phyloP scores from a whole-genome alignment of 2,113 vertebrate genomes.

The Phalacrocorax brasilianus region DNA sequence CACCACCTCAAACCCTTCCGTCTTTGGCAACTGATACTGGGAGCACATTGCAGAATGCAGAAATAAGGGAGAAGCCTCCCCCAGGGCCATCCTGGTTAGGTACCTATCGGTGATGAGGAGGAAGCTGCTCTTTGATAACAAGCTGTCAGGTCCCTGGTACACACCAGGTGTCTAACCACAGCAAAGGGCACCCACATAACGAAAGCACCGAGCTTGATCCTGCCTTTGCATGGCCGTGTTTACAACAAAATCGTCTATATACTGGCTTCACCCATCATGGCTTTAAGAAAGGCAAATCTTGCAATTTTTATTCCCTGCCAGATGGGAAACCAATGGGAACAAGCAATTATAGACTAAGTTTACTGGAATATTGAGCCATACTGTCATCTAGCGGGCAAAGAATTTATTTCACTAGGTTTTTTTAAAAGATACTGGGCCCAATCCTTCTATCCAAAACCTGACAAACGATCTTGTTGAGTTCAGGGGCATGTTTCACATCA shows the following conservation, averaged over 20 bases:
- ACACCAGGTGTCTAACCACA: neutral
- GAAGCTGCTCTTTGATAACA: neutral
- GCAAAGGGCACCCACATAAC: neutral
- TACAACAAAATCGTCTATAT: neutral
- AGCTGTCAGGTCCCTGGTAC: neutral
- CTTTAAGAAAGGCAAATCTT: neutral
- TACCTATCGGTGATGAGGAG: neutral
- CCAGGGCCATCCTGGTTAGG: neutral
- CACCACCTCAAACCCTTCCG: neutral
- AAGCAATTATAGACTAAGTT: neutral
- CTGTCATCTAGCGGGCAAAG: constrained; percentile 55
- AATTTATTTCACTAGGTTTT: neutral
- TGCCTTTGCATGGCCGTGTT: neutral
- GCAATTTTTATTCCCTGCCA: neutral
- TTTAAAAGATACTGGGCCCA: neutral
- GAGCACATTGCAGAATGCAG: neutral
- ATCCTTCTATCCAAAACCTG: neutral
- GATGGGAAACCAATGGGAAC: neutral
- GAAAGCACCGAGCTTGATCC: neutral
- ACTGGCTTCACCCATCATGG: fast-evolving
- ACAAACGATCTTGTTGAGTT: neutral
- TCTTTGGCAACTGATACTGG: neutral
- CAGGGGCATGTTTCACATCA: neutral
- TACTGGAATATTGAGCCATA: neutral
- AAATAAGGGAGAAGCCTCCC: neutral